phyloP scores from a whole-genome alignment of 2,113 vertebrate genomes.

The Aphyosemion australe region DNA sequence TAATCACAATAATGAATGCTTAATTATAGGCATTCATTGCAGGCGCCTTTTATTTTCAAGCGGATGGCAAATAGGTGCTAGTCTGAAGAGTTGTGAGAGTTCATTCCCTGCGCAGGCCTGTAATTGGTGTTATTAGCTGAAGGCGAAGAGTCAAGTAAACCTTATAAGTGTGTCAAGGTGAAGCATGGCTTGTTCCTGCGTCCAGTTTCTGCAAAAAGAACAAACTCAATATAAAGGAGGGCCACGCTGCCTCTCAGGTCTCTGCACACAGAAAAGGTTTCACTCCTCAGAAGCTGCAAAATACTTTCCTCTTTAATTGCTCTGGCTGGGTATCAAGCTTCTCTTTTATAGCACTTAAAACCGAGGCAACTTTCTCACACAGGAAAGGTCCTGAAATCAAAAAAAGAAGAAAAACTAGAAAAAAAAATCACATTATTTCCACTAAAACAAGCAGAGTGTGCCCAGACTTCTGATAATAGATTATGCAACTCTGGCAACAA shows the following conservation, averaged over 20 bases:
- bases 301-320: no score
- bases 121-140: conserved; percentile 25
- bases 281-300: no score
- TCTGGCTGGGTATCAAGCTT: not conserved
- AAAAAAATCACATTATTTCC: conserved; percentile 47
- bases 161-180: conserved; percentile 39
- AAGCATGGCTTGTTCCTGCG: conserved; percentile 1
- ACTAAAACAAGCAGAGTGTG: conserved; percentile 34
- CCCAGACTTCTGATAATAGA: conserved; percentile 70
- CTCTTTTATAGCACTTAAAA: not conserved
- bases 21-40: conserved; percentile 49
- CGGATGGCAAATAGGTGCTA: conserved; percentile 2
- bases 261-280: not conserved
- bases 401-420: conserved; percentile 9
- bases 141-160: conserved; percentile 19
- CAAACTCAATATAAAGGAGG: not conserved
- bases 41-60: conserved; percentile 24
- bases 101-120: conserved; percentile 6
- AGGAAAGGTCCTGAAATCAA: not conserved
- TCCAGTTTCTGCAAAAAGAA: not conserved
- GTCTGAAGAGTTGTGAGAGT: conserved; percentile 13
- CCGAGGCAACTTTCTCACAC: not conserved
- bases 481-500: conserved; percentile 73
- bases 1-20: conserved; percentile 41
- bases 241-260: not conserved